Evolutionary conservation across 2,797 vertebrate species (phyloP).

Genomic region (Lithobates pipiens): DNA sequence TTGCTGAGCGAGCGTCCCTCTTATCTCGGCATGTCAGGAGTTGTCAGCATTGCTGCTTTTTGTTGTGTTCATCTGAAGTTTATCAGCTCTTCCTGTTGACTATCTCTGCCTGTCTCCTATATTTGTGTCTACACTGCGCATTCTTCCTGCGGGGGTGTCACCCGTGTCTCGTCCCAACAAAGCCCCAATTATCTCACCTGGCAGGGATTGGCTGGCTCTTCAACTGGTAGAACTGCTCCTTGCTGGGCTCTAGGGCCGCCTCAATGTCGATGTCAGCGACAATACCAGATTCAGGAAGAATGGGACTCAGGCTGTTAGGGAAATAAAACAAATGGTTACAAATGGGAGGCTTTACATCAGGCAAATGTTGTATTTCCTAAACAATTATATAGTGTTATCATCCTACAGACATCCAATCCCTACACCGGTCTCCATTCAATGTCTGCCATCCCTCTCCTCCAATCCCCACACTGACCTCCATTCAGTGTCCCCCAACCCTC

Average conservation of each 20-base stretch:
- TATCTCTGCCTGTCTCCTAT: background rate
- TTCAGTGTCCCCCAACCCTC: too few species aligned
- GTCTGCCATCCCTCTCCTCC: too few species aligned
- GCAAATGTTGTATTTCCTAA: too few species aligned
- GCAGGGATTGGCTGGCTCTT: constrained; percentile 85
- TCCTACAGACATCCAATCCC: background rate
- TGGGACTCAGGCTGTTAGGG: constrained; percentile 77
- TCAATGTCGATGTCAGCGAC: constrained; percentile 89
- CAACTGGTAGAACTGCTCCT: constrained; percentile 85
- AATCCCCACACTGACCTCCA: too few species aligned
- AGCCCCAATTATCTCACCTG: constrained; percentile 50
- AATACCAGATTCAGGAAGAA: constrained; percentile 87
- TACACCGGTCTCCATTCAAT: too few species aligned
- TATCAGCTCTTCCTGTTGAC: constrained; percentile 31
- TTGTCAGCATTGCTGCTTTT: constrained; percentile 9
- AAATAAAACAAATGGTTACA: background rate
- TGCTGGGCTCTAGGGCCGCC: constrained; percentile 74
- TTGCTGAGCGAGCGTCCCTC: constrained; percentile 5
- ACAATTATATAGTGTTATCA: background rate
- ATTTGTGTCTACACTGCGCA: background rate
- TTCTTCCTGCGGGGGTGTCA: constrained; percentile 4
- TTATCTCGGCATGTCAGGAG: background rate
- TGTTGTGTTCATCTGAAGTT: background rate
- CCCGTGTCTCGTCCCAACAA: too few species aligned
- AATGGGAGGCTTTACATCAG: too few species aligned